Percentiles rank a stretch among this genome's conserved stretches.
Evolutionary conservation across 2,888 invertebrate species (phyloP).

Genomic region (Camponotus fellah): DNA sequence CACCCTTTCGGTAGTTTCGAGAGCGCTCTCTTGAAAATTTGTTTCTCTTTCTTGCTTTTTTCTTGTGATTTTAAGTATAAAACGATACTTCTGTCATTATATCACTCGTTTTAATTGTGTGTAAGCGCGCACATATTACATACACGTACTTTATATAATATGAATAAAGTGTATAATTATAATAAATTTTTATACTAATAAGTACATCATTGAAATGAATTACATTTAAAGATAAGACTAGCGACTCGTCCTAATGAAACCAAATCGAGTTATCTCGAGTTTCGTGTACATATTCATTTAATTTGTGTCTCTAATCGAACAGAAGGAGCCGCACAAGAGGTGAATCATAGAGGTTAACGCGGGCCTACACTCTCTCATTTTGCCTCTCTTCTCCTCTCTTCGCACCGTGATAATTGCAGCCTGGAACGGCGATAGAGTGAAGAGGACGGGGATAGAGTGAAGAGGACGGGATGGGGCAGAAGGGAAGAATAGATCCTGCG

Average conservation of each 20-base stretch:
- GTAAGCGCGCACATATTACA: neutral
- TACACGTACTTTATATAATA: neutral
- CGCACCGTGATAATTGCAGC: constrained; percentile 69
- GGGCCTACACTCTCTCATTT: constrained; percentile 62
- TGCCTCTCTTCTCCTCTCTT: constrained; percentile 26
- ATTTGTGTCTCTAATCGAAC: constrained; percentile 76
- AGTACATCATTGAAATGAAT: neutral
- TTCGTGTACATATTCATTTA: constrained; percentile 85
- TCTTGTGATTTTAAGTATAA: neutral
- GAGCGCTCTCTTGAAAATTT: constrained; percentile 65
- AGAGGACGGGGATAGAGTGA: constrained; percentile 44
- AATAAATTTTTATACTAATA: too few species aligned
- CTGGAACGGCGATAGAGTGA: constrained; percentile 48
- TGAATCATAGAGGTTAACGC: constrained; percentile 82
- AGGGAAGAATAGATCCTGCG: constrained; percentile 77
- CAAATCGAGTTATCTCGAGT: constrained; percentile 83
- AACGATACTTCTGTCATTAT: neutral
- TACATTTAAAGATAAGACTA: neutral
- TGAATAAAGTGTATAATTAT: neutral
- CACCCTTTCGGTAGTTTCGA: constrained; percentile 61
- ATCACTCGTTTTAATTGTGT: constrained; percentile 8
- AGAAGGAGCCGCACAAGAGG: constrained; percentile 81
- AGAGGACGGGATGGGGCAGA: constrained; percentile 22
- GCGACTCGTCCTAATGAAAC: constrained; percentile 58
- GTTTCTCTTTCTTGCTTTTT: constrained; percentile 46